Evolutionary conservation across 1,140 invertebrate species (phyloP), one percentile per base, ranked within the genome.

Genomic region (Leptonema lineaticorne): DNA sequence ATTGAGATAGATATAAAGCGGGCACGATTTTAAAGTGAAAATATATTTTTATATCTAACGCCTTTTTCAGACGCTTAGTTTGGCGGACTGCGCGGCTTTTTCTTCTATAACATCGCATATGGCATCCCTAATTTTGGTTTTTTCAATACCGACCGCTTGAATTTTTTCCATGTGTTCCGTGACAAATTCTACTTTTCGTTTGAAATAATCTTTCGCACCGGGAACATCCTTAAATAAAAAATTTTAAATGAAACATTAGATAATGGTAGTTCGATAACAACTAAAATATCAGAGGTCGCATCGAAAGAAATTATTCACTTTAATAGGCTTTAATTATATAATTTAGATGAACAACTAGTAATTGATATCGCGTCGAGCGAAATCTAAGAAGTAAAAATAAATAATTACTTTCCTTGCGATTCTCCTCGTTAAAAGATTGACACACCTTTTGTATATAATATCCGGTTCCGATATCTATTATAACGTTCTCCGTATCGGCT

Each of bases 121-220:
- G 80, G 91, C 89, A 83, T 94, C 91, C 75, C 93, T 85, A 69
- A 94, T 87, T 80, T 89, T 91, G 71, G 86, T 90, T 78, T 96
- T 97, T 75, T 97, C 93, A 53, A 91, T 80, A 18, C 92, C 89
- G 37, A 96, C 81, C 57, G 84, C 82, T 79, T 96, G 93, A 70
- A 97, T 91, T 82, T 95, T 95, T 78, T 97, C 94, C 83, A 97
- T 96, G 83, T 97, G 93, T 78, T 95, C 91, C 1, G 92, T 92
- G 0, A 97, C 88, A 86, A 92, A 97, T 69, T 90, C 87, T 0
- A 94, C 89, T 85, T 94, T 95, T 67, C 94, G 86, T 80, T 92
- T 91, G 76, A 97, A 97, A 76, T 97, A 97, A 75, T 96, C 90
- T 78, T 93, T 92, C 0, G 92, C 93, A 69, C 89, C 88, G 26